Base-by-base conservation (phyloP, 2,888 invertebrate species). In the Biston stratarius region DNA sequence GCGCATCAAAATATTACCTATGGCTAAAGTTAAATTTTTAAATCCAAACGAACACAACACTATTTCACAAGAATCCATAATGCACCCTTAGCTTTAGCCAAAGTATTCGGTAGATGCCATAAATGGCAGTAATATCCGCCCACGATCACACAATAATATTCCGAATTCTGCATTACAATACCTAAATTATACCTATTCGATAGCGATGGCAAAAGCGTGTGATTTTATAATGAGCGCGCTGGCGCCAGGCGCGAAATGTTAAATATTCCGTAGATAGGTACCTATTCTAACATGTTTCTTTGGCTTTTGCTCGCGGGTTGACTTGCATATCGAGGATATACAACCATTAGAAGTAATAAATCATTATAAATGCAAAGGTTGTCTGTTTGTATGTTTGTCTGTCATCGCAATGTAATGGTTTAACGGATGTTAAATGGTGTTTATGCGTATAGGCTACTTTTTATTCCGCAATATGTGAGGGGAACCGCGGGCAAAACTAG, bases 191-290 rank as follows among this genome's bases (percentile, higher is more conserved):
- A 56, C 24, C 45, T 14, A 15, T 36, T 36, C 14, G 57, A 45
- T 45, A 47, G n/a, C n/a, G 55, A 42, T 55, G 10, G 12, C 42
- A 14, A 33, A 33, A 42, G 7, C 40, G 44, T 60, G 40, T 60
- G 49, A 60, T 12, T 60, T 15, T 11, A 12, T 51, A 60, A 60
- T 48, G 48, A 60, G 60, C 15, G 36, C 14, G 15, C 24, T 60
- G 60, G 48, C 60, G 51, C 48, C 49, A 48, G 24, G 38, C 44
- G 45, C 45, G 1, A 57, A 45, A 57, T 57, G 45, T 57, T 57
- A 57, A 57, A 57, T 57, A 57, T 57, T 57, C 45, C 57, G 0
- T 12, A 12, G 48, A 59, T 55, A 24, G 55, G 55, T 55, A 53
- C 15, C n/a, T 48, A 40, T 53, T 38, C 48, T 57, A 10, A 24